These are phyloP conservation scores for Zhuqinia jingwanae DNA, from an alignment of 2,888 invertebrate genomes.

Conservation along the genomic window DNA sequence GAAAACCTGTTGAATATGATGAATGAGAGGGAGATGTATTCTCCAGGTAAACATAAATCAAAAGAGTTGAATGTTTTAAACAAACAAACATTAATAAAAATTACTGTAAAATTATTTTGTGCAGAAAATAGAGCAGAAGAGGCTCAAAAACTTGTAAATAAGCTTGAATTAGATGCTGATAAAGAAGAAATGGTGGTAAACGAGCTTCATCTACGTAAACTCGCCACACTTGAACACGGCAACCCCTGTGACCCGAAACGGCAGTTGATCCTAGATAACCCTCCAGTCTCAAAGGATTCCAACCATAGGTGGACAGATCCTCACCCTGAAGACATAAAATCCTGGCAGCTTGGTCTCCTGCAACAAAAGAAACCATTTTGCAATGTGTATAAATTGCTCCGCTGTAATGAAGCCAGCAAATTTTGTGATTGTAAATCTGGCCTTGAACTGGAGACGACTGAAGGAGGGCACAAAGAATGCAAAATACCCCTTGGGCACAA, in stretches of 20 bases:
- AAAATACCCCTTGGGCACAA: slow-evolving; percentile 23
- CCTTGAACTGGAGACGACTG: neutral
- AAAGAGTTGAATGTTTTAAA: no score
- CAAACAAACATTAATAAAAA: neutral
- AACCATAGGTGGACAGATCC: slow-evolving; percentile 52
- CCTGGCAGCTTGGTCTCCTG: slow-evolving; percentile 58
- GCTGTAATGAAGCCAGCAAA: slow-evolving; percentile 43
- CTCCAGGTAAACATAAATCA: slow-evolving; percentile 49
- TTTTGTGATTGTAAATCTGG: slow-evolving; percentile 59
- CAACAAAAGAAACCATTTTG: slow-evolving; percentile 58
- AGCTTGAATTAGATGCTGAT: slow-evolving; percentile 55
- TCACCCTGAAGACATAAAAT: slow-evolving; percentile 48
- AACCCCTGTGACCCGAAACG: slow-evolving; percentile 36
- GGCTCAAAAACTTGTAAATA: slow-evolving; percentile 47
- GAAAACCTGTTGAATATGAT: slow-evolving; percentile 51
- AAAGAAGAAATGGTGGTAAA: slow-evolving; percentile 66
- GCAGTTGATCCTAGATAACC: slow-evolving; percentile 61
- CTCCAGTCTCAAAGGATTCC: slow-evolving; percentile 55
- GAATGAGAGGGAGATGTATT: slow-evolving; percentile 51
- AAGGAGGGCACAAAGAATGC: neutral
- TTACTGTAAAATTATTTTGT: neutral
- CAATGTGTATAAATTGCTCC: slow-evolving; percentile 35
- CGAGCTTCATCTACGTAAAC: slow-evolving; percentile 47
- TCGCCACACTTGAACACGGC: slow-evolving; percentile 40
- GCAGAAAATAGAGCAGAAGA: slow-evolving; percentile 42